Conservation (phyloP, 1,140 invertebrate genomes). For the Ips nitidus region DNA sequence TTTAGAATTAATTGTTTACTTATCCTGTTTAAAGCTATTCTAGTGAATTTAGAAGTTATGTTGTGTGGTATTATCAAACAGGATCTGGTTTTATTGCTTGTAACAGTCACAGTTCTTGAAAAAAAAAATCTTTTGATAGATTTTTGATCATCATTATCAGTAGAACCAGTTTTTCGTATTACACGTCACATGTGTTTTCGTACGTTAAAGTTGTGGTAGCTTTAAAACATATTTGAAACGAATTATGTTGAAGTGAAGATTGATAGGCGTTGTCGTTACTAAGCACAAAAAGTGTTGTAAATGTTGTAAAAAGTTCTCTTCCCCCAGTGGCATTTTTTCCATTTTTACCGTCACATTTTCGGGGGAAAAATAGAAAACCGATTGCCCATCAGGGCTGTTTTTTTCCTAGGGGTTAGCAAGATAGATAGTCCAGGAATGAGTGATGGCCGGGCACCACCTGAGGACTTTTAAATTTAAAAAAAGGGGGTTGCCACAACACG, state of each 20-base stretch:
- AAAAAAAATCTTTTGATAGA: too few relatives aligned
- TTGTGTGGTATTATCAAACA: too few relatives aligned
- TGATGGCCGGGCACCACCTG: constrained; percentile 19
- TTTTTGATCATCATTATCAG: too few relatives aligned
- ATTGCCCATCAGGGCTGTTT: constrained; percentile 17
- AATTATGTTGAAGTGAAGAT: neutral
- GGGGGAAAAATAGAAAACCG: constrained; percentile 22
- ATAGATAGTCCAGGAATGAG: constrained; percentile 26
- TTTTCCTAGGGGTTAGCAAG: constrained; percentile 16
- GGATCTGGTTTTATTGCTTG: too few relatives aligned
- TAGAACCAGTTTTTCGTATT: too few relatives aligned
- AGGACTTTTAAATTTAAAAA: constrained; percentile 24
- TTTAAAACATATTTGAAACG: neutral
- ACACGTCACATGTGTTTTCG: too few relatives aligned
- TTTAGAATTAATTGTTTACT: too few relatives aligned
- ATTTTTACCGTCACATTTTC: constrained; percentile 15
- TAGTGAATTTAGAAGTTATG: too few relatives aligned
- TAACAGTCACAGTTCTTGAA: too few relatives aligned
- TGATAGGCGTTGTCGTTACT: neutral
- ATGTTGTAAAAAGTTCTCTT: neutral
- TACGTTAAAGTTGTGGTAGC: too few relatives aligned
- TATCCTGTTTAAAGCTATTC: too few relatives aligned
- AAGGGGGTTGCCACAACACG: constrained; percentile 16
- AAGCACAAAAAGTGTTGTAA: constrained; percentile 2
- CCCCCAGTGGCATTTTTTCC: constrained; percentile 12